Evolutionary conservation across 2,113 vertebrate species (phyloP), one percentile per base, ranked within the genome.

Genomic region (Muntiacus reevesi): DNA sequence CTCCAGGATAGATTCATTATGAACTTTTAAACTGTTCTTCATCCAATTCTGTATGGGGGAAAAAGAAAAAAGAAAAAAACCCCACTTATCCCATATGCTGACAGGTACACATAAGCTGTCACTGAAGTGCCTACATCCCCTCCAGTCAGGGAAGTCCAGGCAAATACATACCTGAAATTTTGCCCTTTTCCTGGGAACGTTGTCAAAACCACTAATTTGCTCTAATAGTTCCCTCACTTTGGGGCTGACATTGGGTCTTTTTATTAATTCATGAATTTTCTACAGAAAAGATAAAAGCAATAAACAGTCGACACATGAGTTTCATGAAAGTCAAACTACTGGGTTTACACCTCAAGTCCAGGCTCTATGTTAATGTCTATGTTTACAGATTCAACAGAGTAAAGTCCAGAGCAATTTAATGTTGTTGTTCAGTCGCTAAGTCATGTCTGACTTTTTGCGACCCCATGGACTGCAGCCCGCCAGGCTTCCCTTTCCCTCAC

Each of bases 101-200:
- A 87, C 15, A 60, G 50, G 40, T 2, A 30, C 76, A 88, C 47
- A 85, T 1, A 40, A 19, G 76, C n/a, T 57, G 50, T 28, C 94
- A 10, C 33, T 12, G 57, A n/a, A 8, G 23, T 27, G 28, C 62
- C 52, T 16, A 14, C 0, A 5, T 1, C 71, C 67, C 36, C 43
- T 27, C 15, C 12, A 12, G 17, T 1, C 16, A 15, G 28, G 50
- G 45, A 30, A 54, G 45, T 6, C 59, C 4, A 12, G 19, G 17
- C 78, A 60, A 94, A 92, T 85, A 95, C 98, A 17, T 97, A 99
- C 99, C 99, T 99, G 99, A 98, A 99, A 99, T 98, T 99, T 99
- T 0, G 98, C 98, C 98, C 99, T 99, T 98, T 99, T 99, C 94
- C 99, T 99, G 85, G 99, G 99, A 96, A 99, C 98, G 3, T 99